A percentile compares a stretch with the other conserved stretches of the same genome.
These are phyloP conservation scores for Gavialis gangeticus DNA, from an alignment of 2,113 vertebrate species.

Conservation along the genomic window DNA sequence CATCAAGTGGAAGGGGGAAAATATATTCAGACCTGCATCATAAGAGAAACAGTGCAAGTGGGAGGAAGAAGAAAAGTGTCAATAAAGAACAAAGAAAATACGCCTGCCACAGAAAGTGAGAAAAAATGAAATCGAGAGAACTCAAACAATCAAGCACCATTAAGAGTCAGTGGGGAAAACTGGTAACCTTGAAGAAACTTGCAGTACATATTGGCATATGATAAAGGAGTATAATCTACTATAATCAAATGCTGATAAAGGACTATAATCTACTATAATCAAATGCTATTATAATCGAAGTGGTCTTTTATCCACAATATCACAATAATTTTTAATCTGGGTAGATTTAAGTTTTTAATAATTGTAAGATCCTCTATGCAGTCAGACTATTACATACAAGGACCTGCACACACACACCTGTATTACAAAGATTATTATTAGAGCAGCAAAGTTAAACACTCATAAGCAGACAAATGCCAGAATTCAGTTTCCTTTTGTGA, in stretches of 20 bases:
- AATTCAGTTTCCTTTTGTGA: not conserved
- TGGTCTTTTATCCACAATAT: no score
- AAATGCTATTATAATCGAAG: no score
- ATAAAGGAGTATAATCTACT: not conserved
- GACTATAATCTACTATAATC: not conserved
- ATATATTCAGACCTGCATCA: not conserved
- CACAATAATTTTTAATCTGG: not conserved
- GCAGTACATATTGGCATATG: not conserved
- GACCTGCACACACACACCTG: no score
- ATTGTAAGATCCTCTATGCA: not conserved
- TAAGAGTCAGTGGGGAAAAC: not conserved
- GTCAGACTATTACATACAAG: not conserved
- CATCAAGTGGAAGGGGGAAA: not conserved
- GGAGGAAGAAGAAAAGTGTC: not conserved
- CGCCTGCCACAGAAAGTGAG: not conserved
- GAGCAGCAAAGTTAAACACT: not conserved
- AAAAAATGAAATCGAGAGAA: no score
- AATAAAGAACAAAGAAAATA: not conserved
- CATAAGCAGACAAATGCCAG: not conserved
- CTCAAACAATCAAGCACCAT: not conserved
- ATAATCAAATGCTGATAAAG: not conserved
- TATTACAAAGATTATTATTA: not conserved
- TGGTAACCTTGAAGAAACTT: not conserved
- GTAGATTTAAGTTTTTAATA: not conserved
- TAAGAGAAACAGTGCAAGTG: not conserved